Conservation (phyloP, 1,140 invertebrate genomes). For the Belonocnema kinseyi region DNA sequence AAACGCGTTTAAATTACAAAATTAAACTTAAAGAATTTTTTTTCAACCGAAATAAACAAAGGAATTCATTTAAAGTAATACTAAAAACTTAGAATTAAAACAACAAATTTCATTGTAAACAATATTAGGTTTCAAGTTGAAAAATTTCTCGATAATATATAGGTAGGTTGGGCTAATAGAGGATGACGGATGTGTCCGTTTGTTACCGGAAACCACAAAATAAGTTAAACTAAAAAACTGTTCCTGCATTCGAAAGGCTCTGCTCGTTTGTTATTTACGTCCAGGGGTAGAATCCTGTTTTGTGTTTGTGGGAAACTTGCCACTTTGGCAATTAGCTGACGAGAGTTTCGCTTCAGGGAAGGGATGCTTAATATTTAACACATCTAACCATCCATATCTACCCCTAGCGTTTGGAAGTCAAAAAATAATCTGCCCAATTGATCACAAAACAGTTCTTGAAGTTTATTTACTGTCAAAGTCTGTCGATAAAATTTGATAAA, state of each 20-base stretch:
- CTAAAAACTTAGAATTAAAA: too few relatives aligned
- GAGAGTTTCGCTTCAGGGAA: background rate
- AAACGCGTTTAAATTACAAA: too few relatives aligned
- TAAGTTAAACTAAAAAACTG: conserved; percentile 54
- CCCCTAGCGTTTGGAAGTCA: too few relatives aligned
- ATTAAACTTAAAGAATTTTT: too few relatives aligned
- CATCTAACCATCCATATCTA: background rate
- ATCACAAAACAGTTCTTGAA: too few relatives aligned
- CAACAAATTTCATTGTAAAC: too few relatives aligned
- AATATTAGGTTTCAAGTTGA: background rate
- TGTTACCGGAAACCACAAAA: conserved; percentile 44
- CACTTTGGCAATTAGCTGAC: conserved; percentile 38
- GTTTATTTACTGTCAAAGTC: too few relatives aligned
- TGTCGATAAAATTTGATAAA: too few relatives aligned
- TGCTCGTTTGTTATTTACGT: conserved; percentile 45
- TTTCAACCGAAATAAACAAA: too few relatives aligned
- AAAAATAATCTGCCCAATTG: too few relatives aligned
- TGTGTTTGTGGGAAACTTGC: conserved; percentile 32
- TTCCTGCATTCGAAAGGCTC: conserved; percentile 38
- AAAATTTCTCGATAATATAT: background rate
- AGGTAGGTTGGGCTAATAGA: background rate
- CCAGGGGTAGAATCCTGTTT: conserved; percentile 1
- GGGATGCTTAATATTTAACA: background rate
- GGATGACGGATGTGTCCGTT: conserved; percentile 44
- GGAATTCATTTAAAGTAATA: too few relatives aligned